Percentiles rank a stretch among this genome's conserved stretches.
Evolutionary conservation across 2,888 invertebrate species (phyloP).

Genomic region (Dynastes hyllus): DNA sequence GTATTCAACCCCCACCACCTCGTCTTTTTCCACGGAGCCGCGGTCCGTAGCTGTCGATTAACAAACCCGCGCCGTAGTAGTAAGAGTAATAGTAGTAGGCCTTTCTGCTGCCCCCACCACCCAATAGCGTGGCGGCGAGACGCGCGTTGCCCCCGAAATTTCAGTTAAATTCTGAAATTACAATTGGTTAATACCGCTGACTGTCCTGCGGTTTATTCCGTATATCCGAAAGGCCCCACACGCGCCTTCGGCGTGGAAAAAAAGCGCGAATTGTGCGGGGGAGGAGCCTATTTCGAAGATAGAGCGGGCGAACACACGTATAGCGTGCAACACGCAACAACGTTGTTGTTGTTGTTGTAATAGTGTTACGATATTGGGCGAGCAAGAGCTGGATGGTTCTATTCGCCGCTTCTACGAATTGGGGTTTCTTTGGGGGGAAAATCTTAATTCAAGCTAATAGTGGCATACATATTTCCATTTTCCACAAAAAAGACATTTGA

Average conservation of each 20-base stretch:
- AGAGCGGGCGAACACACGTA: too few relatives aligned
- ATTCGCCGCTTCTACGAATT: too few relatives aligned
- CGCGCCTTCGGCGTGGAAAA: constrained; percentile 2
- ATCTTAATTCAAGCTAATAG: too few relatives aligned
- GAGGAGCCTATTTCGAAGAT: constrained; percentile 16
- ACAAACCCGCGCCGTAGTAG: background rate
- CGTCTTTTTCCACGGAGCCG: constrained; percentile 46
- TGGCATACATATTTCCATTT: too few relatives aligned
- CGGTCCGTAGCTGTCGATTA: background rate
- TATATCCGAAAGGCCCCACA: too few relatives aligned
- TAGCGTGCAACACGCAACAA: too few relatives aligned
- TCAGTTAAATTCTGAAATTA: constrained; percentile 62
- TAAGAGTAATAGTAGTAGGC: too few relatives aligned
- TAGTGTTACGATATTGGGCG: too few relatives aligned
- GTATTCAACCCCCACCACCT: constrained; percentile 28
- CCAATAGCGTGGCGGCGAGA: constrained; percentile 18
- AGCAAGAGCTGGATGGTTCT: too few relatives aligned
- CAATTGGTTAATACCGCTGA: constrained; percentile 59
- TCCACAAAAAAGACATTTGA: too few relatives aligned
- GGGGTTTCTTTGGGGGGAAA: too few relatives aligned
- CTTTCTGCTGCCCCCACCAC: constrained; percentile 55
- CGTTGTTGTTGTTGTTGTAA: too few relatives aligned
- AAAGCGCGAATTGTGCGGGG: constrained; percentile 27
- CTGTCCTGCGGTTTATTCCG: background rate
- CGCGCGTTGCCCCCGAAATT: constrained; percentile 56